Evolutionary conservation across 1,140 invertebrate species (phyloP).

Genomic region (Frieseomelitta varia): DNA sequence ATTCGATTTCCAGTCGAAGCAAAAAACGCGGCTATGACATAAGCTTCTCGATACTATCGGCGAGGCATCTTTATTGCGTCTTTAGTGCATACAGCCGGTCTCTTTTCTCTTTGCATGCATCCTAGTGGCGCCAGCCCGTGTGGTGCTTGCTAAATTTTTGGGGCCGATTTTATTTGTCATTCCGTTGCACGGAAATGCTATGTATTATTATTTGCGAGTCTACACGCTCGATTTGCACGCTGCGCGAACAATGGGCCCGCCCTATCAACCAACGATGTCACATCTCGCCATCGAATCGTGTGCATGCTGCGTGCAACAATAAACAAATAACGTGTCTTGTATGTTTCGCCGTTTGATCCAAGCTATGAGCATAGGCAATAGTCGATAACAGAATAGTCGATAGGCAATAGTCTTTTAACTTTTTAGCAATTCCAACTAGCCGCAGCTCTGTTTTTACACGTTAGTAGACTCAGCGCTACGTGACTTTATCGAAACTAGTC

Average conservation of each 20-base stretch:
- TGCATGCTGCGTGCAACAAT: no score
- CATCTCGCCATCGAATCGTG: slow-evolving; percentile 63
- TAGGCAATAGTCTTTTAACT: neutral
- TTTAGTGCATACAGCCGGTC: neutral
- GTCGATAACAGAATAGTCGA: neutral
- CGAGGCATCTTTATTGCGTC: slow-evolving; percentile 40
- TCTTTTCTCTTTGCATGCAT: neutral
- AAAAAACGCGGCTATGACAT: slow-evolving; percentile 13
- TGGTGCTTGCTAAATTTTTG: slow-evolving; percentile 35
- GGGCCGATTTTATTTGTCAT: slow-evolving; percentile 59
- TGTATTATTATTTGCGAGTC: slow-evolving; percentile 49
- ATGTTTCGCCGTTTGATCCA: slow-evolving; percentile 68
- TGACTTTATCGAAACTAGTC: neutral
- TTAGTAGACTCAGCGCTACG: neutral
- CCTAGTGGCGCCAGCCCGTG: slow-evolving; percentile 38
- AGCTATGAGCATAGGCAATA: neutral
- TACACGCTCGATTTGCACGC: slow-evolving; percentile 63
- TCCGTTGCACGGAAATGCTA: slow-evolving; percentile 53
- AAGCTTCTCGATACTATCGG: slow-evolving; percentile 29
- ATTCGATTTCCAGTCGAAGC: slow-evolving; percentile 12
- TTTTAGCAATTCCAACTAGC: neutral
- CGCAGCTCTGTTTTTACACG: neutral
- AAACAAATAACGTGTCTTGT: slow-evolving; percentile 71
- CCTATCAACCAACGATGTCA: slow-evolving; percentile 71
- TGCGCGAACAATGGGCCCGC: slow-evolving; percentile 69